phyloP scores from a whole-genome alignment of 92 coral and sea anemone species.

The Heteractis magnifica region DNA sequence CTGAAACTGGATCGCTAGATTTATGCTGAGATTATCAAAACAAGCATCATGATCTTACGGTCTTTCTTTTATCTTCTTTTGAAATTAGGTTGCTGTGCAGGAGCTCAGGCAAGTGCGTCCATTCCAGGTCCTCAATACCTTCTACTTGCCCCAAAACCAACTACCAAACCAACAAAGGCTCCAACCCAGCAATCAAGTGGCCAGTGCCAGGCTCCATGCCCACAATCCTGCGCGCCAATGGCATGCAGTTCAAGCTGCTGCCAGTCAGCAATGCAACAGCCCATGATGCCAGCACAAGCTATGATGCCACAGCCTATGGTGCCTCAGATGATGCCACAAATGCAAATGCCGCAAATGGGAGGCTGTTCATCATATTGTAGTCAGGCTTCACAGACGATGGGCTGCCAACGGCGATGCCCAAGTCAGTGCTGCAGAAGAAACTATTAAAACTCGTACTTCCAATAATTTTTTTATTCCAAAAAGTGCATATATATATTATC shows the following conservation, averaged over 20 bases:
- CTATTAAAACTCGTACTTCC: background rate
- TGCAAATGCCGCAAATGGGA: slow-evolving; percentile 29
- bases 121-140: slow-evolving; percentile 50
- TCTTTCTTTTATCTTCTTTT: background rate
- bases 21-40: background rate
- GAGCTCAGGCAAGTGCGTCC: slow-evolving; percentile 4
- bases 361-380: slow-evolving; percentile 32
- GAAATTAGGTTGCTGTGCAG: slow-evolving; percentile 23
- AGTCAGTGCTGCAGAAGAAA: slow-evolving; percentile 25
- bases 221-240: slow-evolving; percentile 66
- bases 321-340: slow-evolving; percentile 49
- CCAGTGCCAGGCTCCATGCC: slow-evolving; percentile 64
- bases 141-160: slow-evolving; percentile 39
- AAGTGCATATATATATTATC: background rate
- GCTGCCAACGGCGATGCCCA: slow-evolving; percentile 57
- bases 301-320: slow-evolving; percentile 27
- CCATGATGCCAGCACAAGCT: slow-evolving; percentile 32
- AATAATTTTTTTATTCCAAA: background rate
- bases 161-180: slow-evolving; percentile 40
- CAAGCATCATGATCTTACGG: background rate
- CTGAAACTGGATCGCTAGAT: background rate
- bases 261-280: slow-evolving; percentile 50
- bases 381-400: slow-evolving; percentile 51
- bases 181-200: slow-evolving; percentile 9
- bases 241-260: slow-evolving; percentile 45